Base-by-base conservation (phyloP, 2,888 invertebrate genomes). In the Caenorhabditis sp. region DNA sequence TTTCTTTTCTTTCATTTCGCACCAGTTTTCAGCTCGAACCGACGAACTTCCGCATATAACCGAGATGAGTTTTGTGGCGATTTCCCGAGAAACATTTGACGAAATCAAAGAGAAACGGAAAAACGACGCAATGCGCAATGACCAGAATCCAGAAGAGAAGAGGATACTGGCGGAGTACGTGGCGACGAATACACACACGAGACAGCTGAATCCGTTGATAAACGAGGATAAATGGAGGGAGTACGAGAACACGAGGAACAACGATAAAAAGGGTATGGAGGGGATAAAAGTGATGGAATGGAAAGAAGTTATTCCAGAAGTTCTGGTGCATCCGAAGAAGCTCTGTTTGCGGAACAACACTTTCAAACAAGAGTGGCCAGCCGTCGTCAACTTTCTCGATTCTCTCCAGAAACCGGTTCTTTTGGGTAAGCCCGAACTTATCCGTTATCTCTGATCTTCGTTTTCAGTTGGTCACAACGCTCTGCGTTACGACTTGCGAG, bases 61-160 rank as follows among this genome's bases (percentile, higher is more conserved):
- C 6, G 87, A 87, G 53, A 73, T 87, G 63, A 75, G 84, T 6
- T 83, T 87, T 43, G 68, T 86, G n/a, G 72, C 84, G 13, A 81
- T 87, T 8, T 73, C 84, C 0, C 65, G 85, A 7, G 70, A 71
- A 7, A 65, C 82, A 9, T 83, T 86, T 48, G 61, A 77, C 8
- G 74, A 80, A 7, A 20, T 61, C 20, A 50, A 56, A 15, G 11
- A 32, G 3, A 48, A 71, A 27, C 45, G 73, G 61, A 43, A 45
- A 62, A 65, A 32, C n/a, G 22, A n/a, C 30, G 30, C 41, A 39
- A 56, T 55, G 22, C 41, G 46, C 46, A 68, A 53, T 22, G 48
- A 63, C 17, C 27, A 37, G 15, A 39, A 62, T 43, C 55, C 55
- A 2, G 39, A 35, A 1, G 8, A 24, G 6, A 22, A 56, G 20